A percentile compares a stretch with the other conserved stretches of the same genome.
Evolutionary conservation across 2,113 vertebrate species (phyloP).

Genomic region (Callipepla californica): DNA sequence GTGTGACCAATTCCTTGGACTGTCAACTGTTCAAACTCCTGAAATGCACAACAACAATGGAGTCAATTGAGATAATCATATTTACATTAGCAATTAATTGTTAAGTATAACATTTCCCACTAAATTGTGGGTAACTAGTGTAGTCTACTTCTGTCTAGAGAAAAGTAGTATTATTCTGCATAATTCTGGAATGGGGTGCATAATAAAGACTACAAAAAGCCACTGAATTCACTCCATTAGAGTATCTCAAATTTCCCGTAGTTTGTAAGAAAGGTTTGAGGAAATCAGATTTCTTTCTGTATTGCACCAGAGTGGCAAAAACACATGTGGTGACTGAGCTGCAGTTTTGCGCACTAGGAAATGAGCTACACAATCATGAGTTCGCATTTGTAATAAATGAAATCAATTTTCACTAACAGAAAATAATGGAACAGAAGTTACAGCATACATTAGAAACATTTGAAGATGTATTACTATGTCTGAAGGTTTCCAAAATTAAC

Average conservation of each 20-base stretch:
- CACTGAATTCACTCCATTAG: not conserved
- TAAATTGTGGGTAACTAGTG: not conserved
- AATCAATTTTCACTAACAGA: not conserved
- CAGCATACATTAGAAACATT: not conserved
- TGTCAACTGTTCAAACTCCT: not conserved
- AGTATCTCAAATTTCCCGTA: not conserved
- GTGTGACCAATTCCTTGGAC: too few species aligned
- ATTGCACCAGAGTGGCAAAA: not conserved
- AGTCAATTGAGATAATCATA: not conserved
- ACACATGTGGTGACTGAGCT: not conserved
- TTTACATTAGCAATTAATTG: not conserved
- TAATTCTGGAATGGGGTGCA: not conserved
- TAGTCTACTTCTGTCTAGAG: not conserved
- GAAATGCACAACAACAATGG: not conserved
- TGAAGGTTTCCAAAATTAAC: not conserved
- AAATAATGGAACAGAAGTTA: not conserved
- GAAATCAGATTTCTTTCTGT: not conserved
- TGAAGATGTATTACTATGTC: not conserved
- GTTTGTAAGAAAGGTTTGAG: not conserved
- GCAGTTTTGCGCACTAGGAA: not conserved
- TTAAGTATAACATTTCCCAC: not conserved
- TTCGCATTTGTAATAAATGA: not conserved
- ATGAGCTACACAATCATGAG: accelerated
- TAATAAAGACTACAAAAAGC: not conserved
- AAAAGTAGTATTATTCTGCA: not conserved